Evolutionary conservation across 2,797 vertebrate species (phyloP), one percentile per base, ranked within the genome.

Genomic region (Silurus lanzhouensis): DNA sequence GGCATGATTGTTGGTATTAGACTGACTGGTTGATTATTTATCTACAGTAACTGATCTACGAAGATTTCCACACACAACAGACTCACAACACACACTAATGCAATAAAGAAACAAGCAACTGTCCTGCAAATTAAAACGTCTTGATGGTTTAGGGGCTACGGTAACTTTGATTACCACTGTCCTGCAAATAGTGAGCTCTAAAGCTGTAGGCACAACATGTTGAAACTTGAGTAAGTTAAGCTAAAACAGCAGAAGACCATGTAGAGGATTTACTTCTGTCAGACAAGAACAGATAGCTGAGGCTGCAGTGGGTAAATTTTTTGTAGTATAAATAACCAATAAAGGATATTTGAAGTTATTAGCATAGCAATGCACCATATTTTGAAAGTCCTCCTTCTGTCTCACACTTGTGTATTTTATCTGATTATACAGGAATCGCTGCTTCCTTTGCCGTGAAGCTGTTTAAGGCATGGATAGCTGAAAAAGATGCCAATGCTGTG

Each of bases 401-500:
- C 8, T 67, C 15, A 52, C 4, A 70, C 17, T 19, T 82, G 25
- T 55, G 1, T 46, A n/a, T 67, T 63, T 61, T 38, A 13, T 64
- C 25, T 74, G 83, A 22, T 82, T 78, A 77, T 81, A n/a, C 86
- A 98, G 97, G 97, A 85, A 97, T 98, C 90, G 96, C 97, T 31
- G 96, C 96, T 52, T 96, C 95, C n/a, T 98, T 98, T 2, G 96
- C 97, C 60, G 97, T 97, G 82, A 97, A 97, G 89, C 95, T 98
- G 94, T 98, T 98, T 91, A 97, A 97, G 93, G 95, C 97, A 31
- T 98, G 97, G 97, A 98, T 98, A 90, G 92, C 96, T 83, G 97
- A 98, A 91, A 98, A 96, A 93, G 97, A 98, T 87, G 95, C 96
- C 87, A 97, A 95, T 91, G 95, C 97, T 63, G 96, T 98, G 87